phyloP scores from a whole-genome alignment of 2,888 invertebrate genomes.

The Cactoblastis cactorum region DNA sequence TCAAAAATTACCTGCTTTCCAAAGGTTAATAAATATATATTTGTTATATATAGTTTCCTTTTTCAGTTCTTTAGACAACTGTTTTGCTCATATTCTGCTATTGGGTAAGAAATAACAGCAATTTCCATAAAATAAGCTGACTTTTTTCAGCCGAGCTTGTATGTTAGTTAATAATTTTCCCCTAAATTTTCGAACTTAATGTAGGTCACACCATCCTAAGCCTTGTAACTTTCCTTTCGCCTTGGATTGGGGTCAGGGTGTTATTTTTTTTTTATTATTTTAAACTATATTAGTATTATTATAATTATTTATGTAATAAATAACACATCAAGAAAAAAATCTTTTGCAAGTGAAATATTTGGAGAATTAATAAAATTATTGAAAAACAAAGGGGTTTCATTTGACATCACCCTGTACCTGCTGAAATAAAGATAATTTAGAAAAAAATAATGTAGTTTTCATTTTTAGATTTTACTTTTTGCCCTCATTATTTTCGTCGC shows the following conservation, averaged over 20 bases:
- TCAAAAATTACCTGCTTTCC: too few relatives aligned
- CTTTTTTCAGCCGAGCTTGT: too few relatives aligned
- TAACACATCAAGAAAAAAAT: constrained; percentile 1
- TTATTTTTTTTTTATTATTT: constrained; percentile 6
- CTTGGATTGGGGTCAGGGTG: constrained; percentile 42
- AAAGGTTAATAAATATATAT: too few relatives aligned
- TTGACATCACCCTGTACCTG: constrained; percentile 62
- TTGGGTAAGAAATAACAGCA: too few relatives aligned
- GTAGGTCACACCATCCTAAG: constrained; percentile 25
- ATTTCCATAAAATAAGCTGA: too few relatives aligned
- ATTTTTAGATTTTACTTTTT: constrained; percentile 50
- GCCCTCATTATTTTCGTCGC: constrained; percentile 26
- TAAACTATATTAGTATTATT: not conserved
- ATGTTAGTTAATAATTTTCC: too few relatives aligned
- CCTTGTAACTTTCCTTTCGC: constrained; percentile 32
- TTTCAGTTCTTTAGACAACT: too few relatives aligned
- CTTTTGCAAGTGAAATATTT: constrained; percentile 25
- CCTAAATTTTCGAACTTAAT: too few relatives aligned
- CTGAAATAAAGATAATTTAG: constrained; percentile 67
- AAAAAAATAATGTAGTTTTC: constrained; percentile 69
- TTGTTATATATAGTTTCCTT: too few relatives aligned
- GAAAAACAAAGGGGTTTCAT: constrained; percentile 71
- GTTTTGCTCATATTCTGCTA: too few relatives aligned
- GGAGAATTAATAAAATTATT: constrained; percentile 60
- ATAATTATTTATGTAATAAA: constrained; percentile 10